Conservation (phyloP, 2,113 vertebrate species). For the Crotalus horridus region DNA sequence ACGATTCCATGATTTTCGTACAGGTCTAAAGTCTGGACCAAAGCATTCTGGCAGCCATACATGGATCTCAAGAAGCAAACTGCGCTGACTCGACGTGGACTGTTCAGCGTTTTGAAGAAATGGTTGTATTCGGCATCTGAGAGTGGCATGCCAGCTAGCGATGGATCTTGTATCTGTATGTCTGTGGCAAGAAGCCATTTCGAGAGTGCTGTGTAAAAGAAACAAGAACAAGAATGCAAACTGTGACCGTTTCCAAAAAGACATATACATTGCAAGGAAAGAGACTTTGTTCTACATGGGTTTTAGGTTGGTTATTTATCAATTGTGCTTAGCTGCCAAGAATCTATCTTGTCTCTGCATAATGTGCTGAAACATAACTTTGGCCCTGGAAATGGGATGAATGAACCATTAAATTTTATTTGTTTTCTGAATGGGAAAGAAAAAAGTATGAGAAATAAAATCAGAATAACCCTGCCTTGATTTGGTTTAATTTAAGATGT, state of each 20-base stretch:
- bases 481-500: not conserved
- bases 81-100: not conserved
- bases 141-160: constrained; percentile 38
- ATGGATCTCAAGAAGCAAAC: constrained; percentile 37
- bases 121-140: constrained; percentile 37
- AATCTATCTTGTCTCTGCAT: not conserved
- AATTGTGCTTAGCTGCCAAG: not conserved
- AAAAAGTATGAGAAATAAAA: not conserved
- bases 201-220: constrained; percentile 32
- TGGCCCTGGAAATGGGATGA: not conserved
- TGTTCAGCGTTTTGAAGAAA: constrained; percentile 44
- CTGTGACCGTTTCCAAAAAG: not conserved
- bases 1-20: constrained; percentile 53
- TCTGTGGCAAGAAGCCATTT: not conserved
- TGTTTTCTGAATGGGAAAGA: not conserved
- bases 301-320: not conserved
- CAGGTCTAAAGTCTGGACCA: constrained; percentile 39
- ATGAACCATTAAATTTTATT: not conserved
- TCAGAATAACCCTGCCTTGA: not conserved
- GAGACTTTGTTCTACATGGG: not conserved
- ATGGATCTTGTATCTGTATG: fast-evolving
- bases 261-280: not conserved
- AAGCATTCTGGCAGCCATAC: constrained; percentile 41
- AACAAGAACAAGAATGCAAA: constrained; percentile 16
- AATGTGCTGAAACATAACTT: not conserved